Conservation (phyloP, 2,797 vertebrate species). For the Pteropus rufus region DNA sequence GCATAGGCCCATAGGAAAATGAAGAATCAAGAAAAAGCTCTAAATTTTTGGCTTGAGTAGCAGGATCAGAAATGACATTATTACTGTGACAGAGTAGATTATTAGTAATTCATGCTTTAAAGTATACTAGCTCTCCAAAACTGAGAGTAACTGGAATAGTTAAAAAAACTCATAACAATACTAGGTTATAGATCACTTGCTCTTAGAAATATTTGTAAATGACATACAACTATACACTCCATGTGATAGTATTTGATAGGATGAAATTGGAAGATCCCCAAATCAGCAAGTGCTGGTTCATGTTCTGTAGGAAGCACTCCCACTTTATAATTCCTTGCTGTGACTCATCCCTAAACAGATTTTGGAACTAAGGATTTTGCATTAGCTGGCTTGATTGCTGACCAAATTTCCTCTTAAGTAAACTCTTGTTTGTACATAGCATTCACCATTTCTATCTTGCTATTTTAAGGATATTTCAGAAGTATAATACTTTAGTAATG, state of each 20-base stretch:
- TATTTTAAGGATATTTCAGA: neutral
- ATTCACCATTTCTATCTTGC: neutral
- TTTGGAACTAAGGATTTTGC: neutral
- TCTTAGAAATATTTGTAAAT: neutral
- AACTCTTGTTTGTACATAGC: neutral
- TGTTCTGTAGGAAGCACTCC: rapidly evolving
- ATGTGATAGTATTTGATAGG: neutral
- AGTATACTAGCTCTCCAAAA: neutral
- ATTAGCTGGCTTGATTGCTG: neutral
- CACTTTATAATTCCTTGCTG: neutral
- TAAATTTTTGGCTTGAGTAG: neutral
- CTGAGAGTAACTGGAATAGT: neutral
- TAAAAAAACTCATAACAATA: neutral
- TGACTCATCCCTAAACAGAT: neutral
- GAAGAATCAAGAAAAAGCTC: neutral
- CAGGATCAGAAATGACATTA: neutral
- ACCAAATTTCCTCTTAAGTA: neutral
- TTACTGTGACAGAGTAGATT: neutral
- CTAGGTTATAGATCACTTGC: neutral
- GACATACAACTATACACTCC: neutral
- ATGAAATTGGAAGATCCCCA: neutral
- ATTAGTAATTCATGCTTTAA: neutral
- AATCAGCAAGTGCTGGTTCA: rapidly evolving
- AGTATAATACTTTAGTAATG: neutral
- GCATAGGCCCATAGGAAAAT: neutral